Conservation (phyloP, 1,140 invertebrate genomes). For the Papilio helenus region DNA sequence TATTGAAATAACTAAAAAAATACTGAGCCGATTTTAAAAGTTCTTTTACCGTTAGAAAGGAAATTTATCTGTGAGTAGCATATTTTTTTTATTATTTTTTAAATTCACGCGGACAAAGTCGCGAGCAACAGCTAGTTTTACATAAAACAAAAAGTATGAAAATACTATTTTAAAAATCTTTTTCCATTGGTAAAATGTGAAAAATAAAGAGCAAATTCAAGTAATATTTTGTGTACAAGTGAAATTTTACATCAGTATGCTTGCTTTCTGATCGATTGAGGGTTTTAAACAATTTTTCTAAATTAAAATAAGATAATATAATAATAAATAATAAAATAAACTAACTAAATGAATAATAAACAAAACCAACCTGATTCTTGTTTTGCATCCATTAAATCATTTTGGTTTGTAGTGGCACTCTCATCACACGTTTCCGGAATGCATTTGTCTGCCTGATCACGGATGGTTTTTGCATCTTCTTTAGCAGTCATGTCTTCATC, state of each 20-base stretch:
- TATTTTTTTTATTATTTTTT: too few species aligned
- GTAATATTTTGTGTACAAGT: too few species aligned
- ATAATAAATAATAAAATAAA: too few species aligned
- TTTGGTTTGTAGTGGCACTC: constrained; percentile 39
- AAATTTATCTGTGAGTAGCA: too few species aligned
- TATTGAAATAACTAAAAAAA: too few species aligned
- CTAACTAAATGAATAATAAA: constrained; percentile 6
- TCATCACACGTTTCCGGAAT: constrained; percentile 1
- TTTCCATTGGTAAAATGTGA: not conserved
- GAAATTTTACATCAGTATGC: too few species aligned
- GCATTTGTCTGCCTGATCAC: constrained; percentile 29
- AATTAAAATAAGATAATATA: not conserved
- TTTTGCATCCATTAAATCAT: not conserved
- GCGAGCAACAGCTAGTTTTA: too few species aligned
- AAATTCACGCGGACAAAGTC: not conserved
- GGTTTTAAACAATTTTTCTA: not conserved
- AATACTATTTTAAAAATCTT: not conserved
- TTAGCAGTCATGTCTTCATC: constrained; percentile 55
- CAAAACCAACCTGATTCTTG: constrained; percentile 40
- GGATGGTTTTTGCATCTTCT: constrained; percentile 39
- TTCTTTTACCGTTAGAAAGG: too few species aligned
- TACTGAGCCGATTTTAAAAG: too few species aligned
- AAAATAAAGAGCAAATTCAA: too few species aligned
- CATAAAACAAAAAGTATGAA: not conserved
- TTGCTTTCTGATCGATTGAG: too few species aligned